These are phyloP conservation scores for Perca flavescens DNA, from an alignment of 2,113 vertebrate genomes.

Conservation along the genomic window DNA sequence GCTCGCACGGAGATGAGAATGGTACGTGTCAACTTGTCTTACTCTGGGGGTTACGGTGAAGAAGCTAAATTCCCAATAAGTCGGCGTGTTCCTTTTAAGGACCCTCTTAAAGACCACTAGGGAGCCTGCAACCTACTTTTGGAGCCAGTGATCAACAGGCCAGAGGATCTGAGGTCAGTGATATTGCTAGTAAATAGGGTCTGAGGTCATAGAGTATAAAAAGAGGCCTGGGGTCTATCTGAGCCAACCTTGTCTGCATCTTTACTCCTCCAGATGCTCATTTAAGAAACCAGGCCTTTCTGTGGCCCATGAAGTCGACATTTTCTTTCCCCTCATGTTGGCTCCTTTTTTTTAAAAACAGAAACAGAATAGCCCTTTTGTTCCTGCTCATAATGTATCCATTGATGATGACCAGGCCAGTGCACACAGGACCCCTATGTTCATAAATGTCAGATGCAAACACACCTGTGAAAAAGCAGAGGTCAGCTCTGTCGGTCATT, in stretches of 20 bases:
- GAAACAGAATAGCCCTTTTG: conserved; percentile 54
- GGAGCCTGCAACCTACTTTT: neutral
- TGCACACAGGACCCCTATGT: conserved; percentile 46
- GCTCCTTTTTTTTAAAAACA: conserved; percentile 9
- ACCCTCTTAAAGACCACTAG: conserved; percentile 14
- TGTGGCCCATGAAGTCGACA: neutral
- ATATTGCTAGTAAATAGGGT: conserved; percentile 11
- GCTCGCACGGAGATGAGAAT: too few species aligned
- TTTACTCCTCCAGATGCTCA: conserved; percentile 30
- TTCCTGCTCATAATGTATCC: conserved; percentile 55
- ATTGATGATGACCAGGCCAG: conserved; percentile 46
- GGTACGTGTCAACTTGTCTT: too few species aligned
- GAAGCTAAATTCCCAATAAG: too few species aligned
- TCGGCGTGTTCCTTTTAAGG: too few species aligned
- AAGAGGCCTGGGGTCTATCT: neutral
- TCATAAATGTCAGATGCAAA: conserved; percentile 63
- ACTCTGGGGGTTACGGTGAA: too few species aligned
- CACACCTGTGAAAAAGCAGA: conserved; percentile 56
- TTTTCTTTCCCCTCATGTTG: neutral
- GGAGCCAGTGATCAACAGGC: neutral
- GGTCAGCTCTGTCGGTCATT: conserved; percentile 2
- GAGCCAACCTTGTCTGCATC: neutral
- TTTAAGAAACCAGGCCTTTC: neutral
- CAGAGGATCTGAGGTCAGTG: neutral
- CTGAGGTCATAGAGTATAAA: conserved; percentile 26